These are phyloP conservation scores for Sparidentex hasta DNA, from an alignment of 2,797 vertebrate species.

Conservation along the genomic window DNA sequence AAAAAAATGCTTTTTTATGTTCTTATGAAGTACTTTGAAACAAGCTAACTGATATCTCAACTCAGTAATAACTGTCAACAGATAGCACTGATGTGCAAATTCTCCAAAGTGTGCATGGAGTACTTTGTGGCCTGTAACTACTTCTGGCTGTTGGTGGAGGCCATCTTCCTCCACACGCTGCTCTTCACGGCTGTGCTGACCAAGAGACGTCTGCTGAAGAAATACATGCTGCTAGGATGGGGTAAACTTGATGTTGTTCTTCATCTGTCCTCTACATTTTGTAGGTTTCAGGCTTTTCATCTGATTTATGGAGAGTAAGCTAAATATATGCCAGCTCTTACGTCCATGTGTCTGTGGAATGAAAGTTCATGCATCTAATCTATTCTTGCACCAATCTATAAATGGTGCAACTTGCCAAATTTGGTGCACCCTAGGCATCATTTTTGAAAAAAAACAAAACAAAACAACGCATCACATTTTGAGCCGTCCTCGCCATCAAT, in stretches of 20 bases:
- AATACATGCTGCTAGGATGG: constrained; percentile 94
- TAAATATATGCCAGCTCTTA: too few relatives aligned
- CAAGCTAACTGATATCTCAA: too few relatives aligned
- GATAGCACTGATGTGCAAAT: constrained; percentile 88
- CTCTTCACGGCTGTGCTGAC: constrained; percentile 91
- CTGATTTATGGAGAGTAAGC: background rate
- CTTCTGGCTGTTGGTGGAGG: constrained; percentile 96
- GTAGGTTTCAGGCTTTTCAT: background rate
- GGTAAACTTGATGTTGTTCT: constrained; percentile 81
- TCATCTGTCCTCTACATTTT: background rate
- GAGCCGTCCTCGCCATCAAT: background rate
- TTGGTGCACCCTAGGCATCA: background rate
- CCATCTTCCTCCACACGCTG: constrained; percentile 92
- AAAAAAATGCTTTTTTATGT: background rate
- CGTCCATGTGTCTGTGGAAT: background rate
- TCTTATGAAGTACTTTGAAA: background rate
- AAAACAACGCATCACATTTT: background rate
- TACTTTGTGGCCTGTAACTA: constrained; percentile 94
- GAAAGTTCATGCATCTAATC: background rate
- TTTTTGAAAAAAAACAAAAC: background rate
- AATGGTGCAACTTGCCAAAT: background rate
- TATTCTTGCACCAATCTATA: too few relatives aligned
- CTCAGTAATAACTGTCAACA: constrained; percentile 61
- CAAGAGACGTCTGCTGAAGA: constrained; percentile 89
- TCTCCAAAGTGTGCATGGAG: constrained; percentile 91